Evolutionary conservation across 2,797 vertebrate species (phyloP).

Genomic region (Diplodus sargus): DNA sequence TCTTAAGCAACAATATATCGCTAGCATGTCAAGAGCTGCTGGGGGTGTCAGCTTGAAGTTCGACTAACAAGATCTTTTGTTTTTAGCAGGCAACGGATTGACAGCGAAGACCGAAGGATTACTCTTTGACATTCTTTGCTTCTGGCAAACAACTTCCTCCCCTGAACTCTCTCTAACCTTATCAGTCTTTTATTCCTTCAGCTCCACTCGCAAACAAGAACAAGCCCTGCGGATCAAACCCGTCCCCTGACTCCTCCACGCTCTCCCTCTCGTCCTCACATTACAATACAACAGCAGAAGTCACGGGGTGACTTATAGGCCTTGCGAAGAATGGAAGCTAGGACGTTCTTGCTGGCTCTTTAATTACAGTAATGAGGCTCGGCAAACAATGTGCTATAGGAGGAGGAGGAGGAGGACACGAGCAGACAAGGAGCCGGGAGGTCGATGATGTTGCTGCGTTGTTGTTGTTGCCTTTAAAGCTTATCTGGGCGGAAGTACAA

Average conservation of each 20-base stretch:
- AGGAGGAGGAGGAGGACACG: conserved; percentile 35
- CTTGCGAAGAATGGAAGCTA: conserved; percentile 26
- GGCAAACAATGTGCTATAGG: conserved; percentile 43
- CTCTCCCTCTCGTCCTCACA: conserved; percentile 35
- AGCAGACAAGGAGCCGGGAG: background rate
- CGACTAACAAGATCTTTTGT: conserved; percentile 13
- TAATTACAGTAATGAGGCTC: conserved; percentile 65
- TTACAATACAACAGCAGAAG: conserved; percentile 35
- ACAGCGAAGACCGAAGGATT: conserved; percentile 21
- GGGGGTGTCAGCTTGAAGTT: conserved; percentile 2
- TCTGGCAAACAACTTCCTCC: conserved; percentile 26
- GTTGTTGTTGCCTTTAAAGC: conserved; percentile 41
- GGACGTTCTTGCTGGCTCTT: conserved; percentile 39
- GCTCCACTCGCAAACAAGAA: conserved; percentile 31
- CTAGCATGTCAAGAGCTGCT: background rate
- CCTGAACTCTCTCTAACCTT: conserved; percentile 45
- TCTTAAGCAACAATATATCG: conserved; percentile 7
- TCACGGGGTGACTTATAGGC: conserved; percentile 43
- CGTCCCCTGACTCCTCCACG: conserved; percentile 37
- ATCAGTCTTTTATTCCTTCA: conserved; percentile 40
- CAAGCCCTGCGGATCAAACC: conserved; percentile 43
- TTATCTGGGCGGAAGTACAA: conserved; percentile 35
- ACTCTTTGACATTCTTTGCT: conserved; percentile 27
- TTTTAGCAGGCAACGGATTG: conserved; percentile 18
- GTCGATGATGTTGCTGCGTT: conserved; percentile 33